These are phyloP conservation scores for Hydrolagus colliei DNA, from an alignment of 2,797 vertebrate genomes.

Conservation along the genomic window DNA sequence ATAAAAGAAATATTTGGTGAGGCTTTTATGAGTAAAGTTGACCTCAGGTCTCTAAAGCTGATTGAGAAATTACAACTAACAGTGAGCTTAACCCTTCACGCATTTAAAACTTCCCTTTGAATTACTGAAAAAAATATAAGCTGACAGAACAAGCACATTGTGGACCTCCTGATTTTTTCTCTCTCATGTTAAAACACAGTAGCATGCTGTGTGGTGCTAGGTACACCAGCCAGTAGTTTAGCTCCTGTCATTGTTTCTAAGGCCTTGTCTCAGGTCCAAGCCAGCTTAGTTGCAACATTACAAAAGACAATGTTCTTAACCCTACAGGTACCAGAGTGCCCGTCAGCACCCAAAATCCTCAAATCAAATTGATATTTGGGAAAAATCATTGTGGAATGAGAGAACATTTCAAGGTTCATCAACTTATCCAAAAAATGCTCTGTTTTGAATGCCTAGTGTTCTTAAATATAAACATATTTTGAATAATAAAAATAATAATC, in stretches of 20 bases:
- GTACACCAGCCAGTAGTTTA: background rate
- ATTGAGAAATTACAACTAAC: slow-evolving; percentile 58
- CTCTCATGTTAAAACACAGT: slow-evolving; percentile 6
- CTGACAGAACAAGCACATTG: slow-evolving; percentile 16
- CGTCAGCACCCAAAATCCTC: background rate
- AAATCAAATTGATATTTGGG: too few relatives aligned
- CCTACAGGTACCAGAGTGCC: background rate
- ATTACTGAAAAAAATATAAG: slow-evolving; percentile 13
- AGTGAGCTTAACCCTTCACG: slow-evolving; percentile 54
- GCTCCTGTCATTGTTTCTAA: background rate
- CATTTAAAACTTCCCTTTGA: slow-evolving; percentile 25
- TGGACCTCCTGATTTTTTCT: background rate
- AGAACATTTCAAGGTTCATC: too few relatives aligned
- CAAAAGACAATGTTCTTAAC: background rate
- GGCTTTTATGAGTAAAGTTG: slow-evolving; percentile 70
- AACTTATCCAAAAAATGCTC: too few relatives aligned
- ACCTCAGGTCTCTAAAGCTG: slow-evolving; percentile 61
- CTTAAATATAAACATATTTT: too few relatives aligned
- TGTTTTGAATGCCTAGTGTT: too few relatives aligned
- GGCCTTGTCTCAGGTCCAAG: background rate
- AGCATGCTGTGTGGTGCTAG: background rate
- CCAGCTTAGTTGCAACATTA: background rate
- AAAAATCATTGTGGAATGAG: too few relatives aligned
- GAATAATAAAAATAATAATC: too few relatives aligned
- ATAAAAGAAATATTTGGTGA: slow-evolving; percentile 65